A percentile compares a stretch with the other conserved stretches of the same genome.
Evolutionary conservation across 2,113 vertebrate genomes (phyloP).

Genomic region (Lichenostomus cassidix): DNA sequence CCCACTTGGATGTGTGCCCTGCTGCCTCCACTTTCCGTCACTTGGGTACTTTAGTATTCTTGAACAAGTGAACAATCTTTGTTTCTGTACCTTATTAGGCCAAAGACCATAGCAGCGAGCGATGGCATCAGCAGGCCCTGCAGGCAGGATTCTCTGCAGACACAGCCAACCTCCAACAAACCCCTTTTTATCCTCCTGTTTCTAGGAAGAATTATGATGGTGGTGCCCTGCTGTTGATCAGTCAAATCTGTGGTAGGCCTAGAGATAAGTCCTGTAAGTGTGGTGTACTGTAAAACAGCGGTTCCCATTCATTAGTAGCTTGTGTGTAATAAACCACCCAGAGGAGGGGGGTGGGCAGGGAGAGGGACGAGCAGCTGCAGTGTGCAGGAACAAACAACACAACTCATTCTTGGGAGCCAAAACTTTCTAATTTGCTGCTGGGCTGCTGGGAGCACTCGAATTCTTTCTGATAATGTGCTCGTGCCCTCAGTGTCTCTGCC

Average conservation of each 20-base stretch:
- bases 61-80: constrained; percentile 80
- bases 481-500: constrained; percentile 51
- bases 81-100: constrained; percentile 81
- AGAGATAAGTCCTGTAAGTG: constrained; percentile 84
- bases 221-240: constrained; percentile 80
- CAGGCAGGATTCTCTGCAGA: constrained; percentile 79
- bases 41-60: constrained; percentile 70
- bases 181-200: constrained; percentile 86
- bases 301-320: constrained; percentile 82
- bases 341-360: constrained; percentile 40
- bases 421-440: constrained; percentile 80
- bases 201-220: constrained; percentile 86
- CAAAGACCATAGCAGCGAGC: constrained; percentile 77
- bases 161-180: constrained; percentile 85
- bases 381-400: constrained; percentile 79
- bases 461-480: constrained; percentile 76
- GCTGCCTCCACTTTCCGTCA: constrained; percentile 69
- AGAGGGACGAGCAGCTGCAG: constrained; percentile 80
- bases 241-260: constrained; percentile 81
- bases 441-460: constrained; percentile 75
- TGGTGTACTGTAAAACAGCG: constrained; percentile 85
- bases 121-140: constrained; percentile 78
- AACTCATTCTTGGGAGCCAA: constrained; percentile 81
- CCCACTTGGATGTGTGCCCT: constrained; percentile 77
- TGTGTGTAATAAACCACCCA: constrained; percentile 83